Evolutionary conservation across 1,140 invertebrate genomes (phyloP).

Genomic region (Chelonus insularis): DNA sequence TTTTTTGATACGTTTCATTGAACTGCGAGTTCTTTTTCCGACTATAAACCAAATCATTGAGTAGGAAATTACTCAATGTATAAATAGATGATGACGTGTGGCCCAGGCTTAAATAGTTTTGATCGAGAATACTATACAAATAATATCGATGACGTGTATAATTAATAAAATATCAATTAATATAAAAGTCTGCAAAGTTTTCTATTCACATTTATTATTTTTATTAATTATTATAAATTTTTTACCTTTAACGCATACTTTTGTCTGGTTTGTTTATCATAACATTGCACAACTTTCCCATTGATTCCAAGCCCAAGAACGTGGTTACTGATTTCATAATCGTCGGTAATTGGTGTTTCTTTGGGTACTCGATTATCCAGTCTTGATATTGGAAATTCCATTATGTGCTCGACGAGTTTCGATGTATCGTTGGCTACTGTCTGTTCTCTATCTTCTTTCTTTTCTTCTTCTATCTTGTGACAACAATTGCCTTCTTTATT

Average conservation of each 20-base stretch:
- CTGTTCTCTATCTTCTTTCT: neutral
- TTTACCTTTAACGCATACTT: conserved; percentile 88
- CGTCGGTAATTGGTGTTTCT: conserved; percentile 81
- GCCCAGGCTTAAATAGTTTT: conserved; percentile 3
- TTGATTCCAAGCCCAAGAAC: conserved; percentile 98
- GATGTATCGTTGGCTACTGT: no score
- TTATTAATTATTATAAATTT: conserved; percentile 13
- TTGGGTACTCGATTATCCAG: conserved; percentile 63
- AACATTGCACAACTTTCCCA: conserved; percentile 88
- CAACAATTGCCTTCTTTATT: neutral
- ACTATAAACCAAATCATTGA: conserved; percentile 30
- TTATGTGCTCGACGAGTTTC: no score
- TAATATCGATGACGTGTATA: conserved; percentile 12
- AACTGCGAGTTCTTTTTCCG: conserved; percentile 9
- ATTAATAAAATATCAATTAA: no score
- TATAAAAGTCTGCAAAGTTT: no score
- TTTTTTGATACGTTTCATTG: conserved; percentile 13
- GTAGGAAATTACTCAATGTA: conserved; percentile 41
- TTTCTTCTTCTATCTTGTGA: neutral
- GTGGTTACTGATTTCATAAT: conserved; percentile 92
- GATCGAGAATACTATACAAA: neutral
- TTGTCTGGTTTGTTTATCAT: conserved; percentile 66
- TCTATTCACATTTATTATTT: neutral
- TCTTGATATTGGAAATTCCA: conserved; percentile 40
- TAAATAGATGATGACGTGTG: conserved; percentile 49